Evolutionary conservation across 2,888 invertebrate species (phyloP).

Genomic region (Uloborus plumipes): DNA sequence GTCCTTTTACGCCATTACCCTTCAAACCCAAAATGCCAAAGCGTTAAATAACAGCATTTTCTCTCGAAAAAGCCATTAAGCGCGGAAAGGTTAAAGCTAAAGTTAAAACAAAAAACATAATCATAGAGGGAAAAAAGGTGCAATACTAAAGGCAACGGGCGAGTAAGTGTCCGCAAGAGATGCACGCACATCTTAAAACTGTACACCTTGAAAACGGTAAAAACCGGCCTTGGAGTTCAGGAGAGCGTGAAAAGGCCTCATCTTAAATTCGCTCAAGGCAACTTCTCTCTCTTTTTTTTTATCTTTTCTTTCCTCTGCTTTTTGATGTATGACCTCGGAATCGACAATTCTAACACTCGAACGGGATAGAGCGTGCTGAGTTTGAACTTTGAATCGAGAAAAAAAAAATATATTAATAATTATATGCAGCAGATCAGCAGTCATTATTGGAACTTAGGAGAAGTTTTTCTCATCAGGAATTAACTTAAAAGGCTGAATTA

Average conservation of each 20-base stretch:
- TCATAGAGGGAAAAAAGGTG: background rate
- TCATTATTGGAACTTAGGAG: too few species aligned
- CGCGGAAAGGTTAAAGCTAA: too few species aligned
- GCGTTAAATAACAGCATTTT: too few species aligned
- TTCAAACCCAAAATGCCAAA: too few species aligned
- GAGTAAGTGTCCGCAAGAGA: slow-evolving; percentile 3
- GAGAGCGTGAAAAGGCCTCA: slow-evolving; percentile 34
- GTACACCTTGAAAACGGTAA: slow-evolving; percentile 23
- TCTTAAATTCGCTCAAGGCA: slow-evolving; percentile 43
- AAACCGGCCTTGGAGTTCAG: slow-evolving; percentile 35
- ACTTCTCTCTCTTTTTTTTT: slow-evolving; percentile 3
- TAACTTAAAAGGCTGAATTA: too few species aligned
- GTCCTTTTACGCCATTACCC: too few species aligned
- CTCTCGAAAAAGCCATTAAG: too few species aligned
- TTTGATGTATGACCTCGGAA: slow-evolving; percentile 11
- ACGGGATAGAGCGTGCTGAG: too few species aligned
- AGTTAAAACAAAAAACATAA: background rate
- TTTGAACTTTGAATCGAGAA: too few species aligned
- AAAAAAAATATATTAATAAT: too few species aligned
- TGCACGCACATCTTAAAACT: slow-evolving; percentile 19
- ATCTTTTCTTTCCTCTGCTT: background rate
- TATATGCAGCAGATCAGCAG: too few species aligned
- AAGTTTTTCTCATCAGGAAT: too few species aligned
- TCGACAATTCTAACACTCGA: slow-evolving; percentile 14
- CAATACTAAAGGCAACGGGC: slow-evolving; percentile 28